These are phyloP conservation scores for Aleiodes sp. DNA, from an alignment of 1,140 invertebrate species.

Conservation along the genomic window DNA sequence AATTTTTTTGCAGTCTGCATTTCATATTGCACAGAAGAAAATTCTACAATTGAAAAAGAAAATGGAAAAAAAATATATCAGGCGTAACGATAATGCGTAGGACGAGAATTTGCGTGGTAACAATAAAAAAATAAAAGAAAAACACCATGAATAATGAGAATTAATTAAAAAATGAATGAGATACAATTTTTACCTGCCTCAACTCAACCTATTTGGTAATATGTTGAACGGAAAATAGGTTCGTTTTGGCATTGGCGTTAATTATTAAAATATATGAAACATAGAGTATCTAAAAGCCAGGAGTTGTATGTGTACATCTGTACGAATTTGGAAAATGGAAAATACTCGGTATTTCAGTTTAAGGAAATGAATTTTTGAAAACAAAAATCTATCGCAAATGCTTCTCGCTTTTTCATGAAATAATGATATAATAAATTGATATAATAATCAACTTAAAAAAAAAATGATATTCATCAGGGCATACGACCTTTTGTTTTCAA, in stretches of 20 bases:
- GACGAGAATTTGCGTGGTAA: not conserved
- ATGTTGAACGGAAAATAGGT: conserved; percentile 33
- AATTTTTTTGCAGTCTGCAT: conserved; percentile 6
- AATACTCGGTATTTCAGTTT: no score
- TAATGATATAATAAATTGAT: no score
- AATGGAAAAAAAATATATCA: not conserved
- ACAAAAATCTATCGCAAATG: no score
- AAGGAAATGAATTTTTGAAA: no score
- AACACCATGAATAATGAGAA: not conserved
- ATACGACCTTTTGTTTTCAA: no score
- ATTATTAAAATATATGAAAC: conserved; percentile 13
- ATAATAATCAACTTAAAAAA: no score
- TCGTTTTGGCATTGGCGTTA: conserved; percentile 23
- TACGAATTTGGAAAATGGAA: no score
- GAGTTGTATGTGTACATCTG: no score
- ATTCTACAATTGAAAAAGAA: not conserved
- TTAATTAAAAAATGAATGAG: conserved; percentile 4
- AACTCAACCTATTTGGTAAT: conserved; percentile 33
- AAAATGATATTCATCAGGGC: no score
- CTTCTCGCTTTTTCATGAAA: no score
- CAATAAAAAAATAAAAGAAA: no score
- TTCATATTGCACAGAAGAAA: not conserved
- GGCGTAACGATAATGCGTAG: not conserved
- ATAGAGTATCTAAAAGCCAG: no score
- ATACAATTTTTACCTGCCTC: conserved; percentile 24